phyloP scores from a whole-genome alignment of 2,113 vertebrate species.

The Lepisosteus oculatus region DNA sequence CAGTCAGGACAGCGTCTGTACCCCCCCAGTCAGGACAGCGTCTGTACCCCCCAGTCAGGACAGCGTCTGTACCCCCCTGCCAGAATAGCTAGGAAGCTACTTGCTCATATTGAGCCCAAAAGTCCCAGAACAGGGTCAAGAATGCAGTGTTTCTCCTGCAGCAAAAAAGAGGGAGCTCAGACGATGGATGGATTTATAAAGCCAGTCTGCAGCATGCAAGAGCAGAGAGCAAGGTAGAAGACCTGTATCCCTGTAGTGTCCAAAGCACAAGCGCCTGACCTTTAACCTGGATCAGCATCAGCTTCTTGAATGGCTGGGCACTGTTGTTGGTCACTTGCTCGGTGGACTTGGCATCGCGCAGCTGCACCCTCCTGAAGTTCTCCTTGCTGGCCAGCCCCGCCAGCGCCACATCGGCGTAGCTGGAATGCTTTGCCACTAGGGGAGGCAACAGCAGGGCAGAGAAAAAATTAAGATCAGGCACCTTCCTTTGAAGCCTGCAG shows the following conservation, averaged over 20 bases:
- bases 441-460: neutral
- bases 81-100: no score
- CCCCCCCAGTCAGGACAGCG: no score
- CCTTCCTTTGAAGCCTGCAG: neutral
- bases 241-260: neutral
- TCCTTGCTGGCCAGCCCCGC: conserved; percentile 75
- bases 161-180: no score
- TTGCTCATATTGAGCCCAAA: no score
- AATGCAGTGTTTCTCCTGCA: no score
- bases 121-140: no score
- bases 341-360: conserved; percentile 49
- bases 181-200: no score
- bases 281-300: conserved; percentile 73
- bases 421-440: conserved; percentile 63
- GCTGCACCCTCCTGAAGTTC: conserved; percentile 69
- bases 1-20: no score
- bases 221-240: neutral
- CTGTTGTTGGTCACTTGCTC: conserved; percentile 50
- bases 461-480: neutral
- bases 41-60: no score
- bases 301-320: conserved; percentile 53
- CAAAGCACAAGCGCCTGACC: conserved; percentile 43
- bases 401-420: conserved; percentile 65
- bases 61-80: no score
- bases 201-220: neutral